These are phyloP conservation scores for Myotis vivesi DNA, from an alignment of 2,797 vertebrate genomes.

Conservation along the genomic window DNA sequence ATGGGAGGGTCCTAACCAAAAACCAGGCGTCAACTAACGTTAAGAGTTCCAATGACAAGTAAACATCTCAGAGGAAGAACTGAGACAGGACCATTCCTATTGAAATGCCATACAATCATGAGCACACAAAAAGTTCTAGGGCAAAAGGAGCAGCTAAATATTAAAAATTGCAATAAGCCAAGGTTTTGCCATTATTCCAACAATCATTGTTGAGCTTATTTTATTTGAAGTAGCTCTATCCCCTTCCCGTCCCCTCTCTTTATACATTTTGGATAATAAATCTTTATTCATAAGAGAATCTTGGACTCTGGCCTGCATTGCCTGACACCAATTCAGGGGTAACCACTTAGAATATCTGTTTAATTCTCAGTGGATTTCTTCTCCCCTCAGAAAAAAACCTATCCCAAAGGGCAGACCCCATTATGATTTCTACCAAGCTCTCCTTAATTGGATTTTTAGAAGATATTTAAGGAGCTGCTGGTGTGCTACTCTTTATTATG, in stretches of 20 bases:
- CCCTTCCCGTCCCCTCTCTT: neutral
- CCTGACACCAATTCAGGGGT: neutral
- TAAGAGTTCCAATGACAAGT: neutral
- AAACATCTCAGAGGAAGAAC: neutral
- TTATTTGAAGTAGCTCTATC: neutral
- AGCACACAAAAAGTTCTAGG: neutral
- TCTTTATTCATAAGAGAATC: neutral
- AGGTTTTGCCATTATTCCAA: neutral
- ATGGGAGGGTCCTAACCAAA: neutral
- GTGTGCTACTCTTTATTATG: neutral
- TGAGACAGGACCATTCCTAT: neutral
- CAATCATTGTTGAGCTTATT: neutral
- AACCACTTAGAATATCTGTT: neutral
- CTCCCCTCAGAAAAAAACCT: neutral
- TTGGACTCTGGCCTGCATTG: neutral
- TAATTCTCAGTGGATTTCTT: neutral
- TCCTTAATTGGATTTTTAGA: neutral
- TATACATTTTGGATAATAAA: neutral
- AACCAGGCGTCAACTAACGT: neutral
- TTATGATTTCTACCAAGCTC: neutral
- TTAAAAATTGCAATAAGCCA: neutral
- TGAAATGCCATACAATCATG: neutral
- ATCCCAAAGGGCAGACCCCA: neutral
- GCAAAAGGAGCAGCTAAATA: neutral
- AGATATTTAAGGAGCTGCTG: neutral